Base-by-base conservation (phyloP, 2,797 vertebrate species). In the Takifugu ocellatus region DNA sequence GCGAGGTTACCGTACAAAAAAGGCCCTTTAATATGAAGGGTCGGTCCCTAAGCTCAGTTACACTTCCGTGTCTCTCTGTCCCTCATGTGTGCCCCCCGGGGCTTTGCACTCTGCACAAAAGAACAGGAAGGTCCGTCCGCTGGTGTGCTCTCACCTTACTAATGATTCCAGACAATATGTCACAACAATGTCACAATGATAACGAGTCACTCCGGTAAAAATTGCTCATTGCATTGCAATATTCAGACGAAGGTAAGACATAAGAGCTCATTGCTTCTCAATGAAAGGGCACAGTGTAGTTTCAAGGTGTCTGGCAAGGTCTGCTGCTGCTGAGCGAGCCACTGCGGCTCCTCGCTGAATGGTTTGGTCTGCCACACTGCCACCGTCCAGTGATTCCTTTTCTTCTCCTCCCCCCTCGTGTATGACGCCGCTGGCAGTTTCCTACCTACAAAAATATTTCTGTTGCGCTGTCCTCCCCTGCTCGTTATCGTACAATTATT, bases 21-120 rank as follows among this genome's bases (percentile, higher is more conserved):
- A 82, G 84, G 74, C 87, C 86, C 88, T 90, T 91, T 90, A 89
- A 90, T 91, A 89, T 89, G 87, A 91, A 90, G 88, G 86, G 86
- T 74, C 85, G 24, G 64, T 84, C 77, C 80, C 81, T 76, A 77
- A 76, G 42, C 75, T 63, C 72, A 81, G 65, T 66, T 61, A 66
- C 56, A 45, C 55, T 59, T 74, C 72, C 6, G 24, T 56, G 61
- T 64, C 65, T 53, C 61, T 46, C 64, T 61, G 44, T 49, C 58
- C 48, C 52, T 50, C 51, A 42, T 63, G 52, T 46, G 36, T 55
- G 60, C 63, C 63, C 65, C 51, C 15, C 8, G 76, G 70, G 66
- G 61, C 49, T 58, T 59, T 56, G 26, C 33, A 61, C 70, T 74
- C 69, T 71, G 72, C 61, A 33, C 66, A 82, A 86, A 88, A 84